Evolutionary conservation across 2,113 vertebrate genomes (phyloP), one percentile per base, ranked within the genome.

Genomic region (Corythornis vintsioides): DNA sequence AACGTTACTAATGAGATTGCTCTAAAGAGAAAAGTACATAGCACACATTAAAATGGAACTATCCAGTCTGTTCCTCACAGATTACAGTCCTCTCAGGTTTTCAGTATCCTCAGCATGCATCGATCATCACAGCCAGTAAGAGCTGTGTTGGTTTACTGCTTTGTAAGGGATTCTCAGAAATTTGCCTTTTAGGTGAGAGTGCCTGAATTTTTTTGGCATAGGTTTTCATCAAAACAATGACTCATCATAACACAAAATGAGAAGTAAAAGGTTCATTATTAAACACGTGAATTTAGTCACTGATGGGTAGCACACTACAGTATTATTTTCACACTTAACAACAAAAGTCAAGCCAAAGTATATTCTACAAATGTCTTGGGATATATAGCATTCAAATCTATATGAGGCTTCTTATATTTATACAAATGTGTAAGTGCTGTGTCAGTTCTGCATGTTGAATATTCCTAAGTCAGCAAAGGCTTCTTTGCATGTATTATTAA

Each of bases 151-250:
- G 29, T 86, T 80, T 90, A 70, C 35, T 86, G 79, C 52, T 90
- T 91, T 83, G 48, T 79, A 79, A 83, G 81, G 69, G 33, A 75
- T 92, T 86, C 26, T 84, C 38, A 74, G 45, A 40, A 79, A 70
- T 65, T 14, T 70, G 24, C 28, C 14, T 88, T 83, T 80, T 73
- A 86, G 56, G 56, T 73, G 38, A 80, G 75, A 91, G 38, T 20
- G 13, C 17, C 53, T 80, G 52, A 83, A 31, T 47, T 59, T 86
- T 86, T 90, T 83, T 86, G 80, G 79, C 83, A 80, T 53, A 73
- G 55, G 28, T 82, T 89, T 94, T 80, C 72, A 71, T 79, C 35
- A 55, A 75, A 90, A 83, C n/a, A 73, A n/a, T 76, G 67, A 94
- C 45, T 88, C 90, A 91, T 60, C 78, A 22, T 24, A 76, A 86